Evolutionary conservation across 1,140 invertebrate species (phyloP), one percentile per base, ranked within the genome.

Genomic region (Pogonomyrmex barbatus): DNA sequence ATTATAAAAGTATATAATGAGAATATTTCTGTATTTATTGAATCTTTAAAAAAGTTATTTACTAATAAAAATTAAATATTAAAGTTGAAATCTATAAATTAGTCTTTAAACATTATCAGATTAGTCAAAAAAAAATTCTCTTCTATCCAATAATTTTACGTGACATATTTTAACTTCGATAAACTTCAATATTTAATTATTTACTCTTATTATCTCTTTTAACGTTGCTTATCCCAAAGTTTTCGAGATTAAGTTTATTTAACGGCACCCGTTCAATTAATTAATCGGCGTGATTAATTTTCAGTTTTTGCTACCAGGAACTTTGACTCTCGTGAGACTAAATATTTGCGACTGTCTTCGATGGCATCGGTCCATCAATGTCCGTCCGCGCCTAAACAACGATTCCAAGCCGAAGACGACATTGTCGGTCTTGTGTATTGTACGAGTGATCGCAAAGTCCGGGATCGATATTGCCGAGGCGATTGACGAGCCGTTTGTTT

Each of bases 401-500:
- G 30, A 54, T 42, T 33, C 24, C 50, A 85, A 12, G 10, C 10
- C 39, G 65, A 39, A 30, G 81, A 78, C 24, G n/a, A 86, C 75
- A 88, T 81, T 73, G 73, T 79, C n/a, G 47, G 0, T 39, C n/a
- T 56, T 62, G 58, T 79, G 39, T 73, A 62, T 68, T 54, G 62
- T 75, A 81, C 56, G 47, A 60, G 8, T 36, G 24, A 24, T 70
- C 52, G 9, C 81, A 5, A 75, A 50, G 56, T 33, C 36, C n/a
- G 14, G 14, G 73, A 85, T 67, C 73, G 73, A 85, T 83, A 83
- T 83, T 73, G 73, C 17, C 68, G 54, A 42, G 36, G 17, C 82
- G 82, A 85, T 85, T 76, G 82, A 85, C 58, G 71, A 85, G 58
- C 58, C 58, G 73, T 85, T 78, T 85, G 82, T 85, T 85, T 85